phyloP scores from a whole-genome alignment of 2,888 invertebrate species.

The Dynastes grantii region DNA sequence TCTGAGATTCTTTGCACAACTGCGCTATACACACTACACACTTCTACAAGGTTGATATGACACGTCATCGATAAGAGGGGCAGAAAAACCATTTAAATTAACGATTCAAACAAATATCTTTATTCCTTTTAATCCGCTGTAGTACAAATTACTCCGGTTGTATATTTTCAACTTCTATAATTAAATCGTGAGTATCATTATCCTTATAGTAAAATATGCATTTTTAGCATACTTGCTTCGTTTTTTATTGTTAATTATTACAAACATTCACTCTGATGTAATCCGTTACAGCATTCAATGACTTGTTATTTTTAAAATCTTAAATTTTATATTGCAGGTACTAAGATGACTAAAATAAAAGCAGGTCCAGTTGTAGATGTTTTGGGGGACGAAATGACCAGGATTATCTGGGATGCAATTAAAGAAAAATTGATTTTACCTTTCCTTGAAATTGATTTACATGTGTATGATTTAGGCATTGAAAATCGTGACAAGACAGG shows the following conservation, averaged over 20 bases:
- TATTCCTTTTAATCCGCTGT: not conserved
- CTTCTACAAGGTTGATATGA: not conserved
- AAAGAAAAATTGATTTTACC: conserved; percentile 97
- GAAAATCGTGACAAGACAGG: conserved; percentile 94
- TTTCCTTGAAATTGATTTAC: conserved; percentile 94
- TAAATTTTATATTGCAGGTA: conserved; percentile 26
- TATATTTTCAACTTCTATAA: not conserved
- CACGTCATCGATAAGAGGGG: conserved; percentile 9
- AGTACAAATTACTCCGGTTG: not conserved
- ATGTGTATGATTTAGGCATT: conserved; percentile 95
- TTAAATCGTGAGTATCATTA: conserved; percentile 5
- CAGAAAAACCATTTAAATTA: not conserved
- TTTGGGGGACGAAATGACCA: conserved; percentile 96
- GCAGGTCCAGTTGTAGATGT: conserved; percentile 93
- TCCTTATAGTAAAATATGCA: not conserved
- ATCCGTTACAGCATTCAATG: not conserved
- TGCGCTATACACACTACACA: no score
- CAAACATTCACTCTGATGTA: not conserved
- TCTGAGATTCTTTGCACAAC: no score
- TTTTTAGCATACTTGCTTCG: not conserved
- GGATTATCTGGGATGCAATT: conserved; percentile 98
- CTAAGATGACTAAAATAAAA: conserved; percentile 78
- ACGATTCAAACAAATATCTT: not conserved
- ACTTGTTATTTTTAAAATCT: conserved; percentile 11
- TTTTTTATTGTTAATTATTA: not conserved